These are phyloP conservation scores for Gadopsis marmoratus DNA, from an alignment of 2,797 vertebrate genomes.

Conservation along the genomic window DNA sequence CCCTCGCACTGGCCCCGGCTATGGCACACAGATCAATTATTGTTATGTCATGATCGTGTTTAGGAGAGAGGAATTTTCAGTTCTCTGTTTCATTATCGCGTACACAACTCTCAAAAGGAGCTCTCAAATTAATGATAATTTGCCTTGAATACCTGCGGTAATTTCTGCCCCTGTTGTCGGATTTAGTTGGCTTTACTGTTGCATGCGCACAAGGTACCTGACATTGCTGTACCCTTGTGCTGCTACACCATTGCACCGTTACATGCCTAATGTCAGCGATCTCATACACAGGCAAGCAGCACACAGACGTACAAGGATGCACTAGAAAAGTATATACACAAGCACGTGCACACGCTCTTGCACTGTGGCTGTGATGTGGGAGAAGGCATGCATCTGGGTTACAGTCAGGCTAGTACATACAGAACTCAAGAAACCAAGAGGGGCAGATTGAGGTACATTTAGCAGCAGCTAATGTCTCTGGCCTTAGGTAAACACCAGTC, in stretches of 20 bases:
- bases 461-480: conserved; percentile 71
- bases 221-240: conserved; percentile 26
- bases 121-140: conserved; percentile 50
- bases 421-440: conserved; percentile 56
- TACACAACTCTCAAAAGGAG: conserved; percentile 43
- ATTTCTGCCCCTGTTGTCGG: conserved; percentile 30
- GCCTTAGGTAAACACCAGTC: conserved; percentile 78
- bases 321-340: conserved; percentile 1
- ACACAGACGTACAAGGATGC: conserved; percentile 10
- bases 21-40: conserved; percentile 64
- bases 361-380: conserved; percentile 28
- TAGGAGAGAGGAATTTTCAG: conserved; percentile 48
- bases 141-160: conserved; percentile 35
- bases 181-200: conserved; percentile 13
- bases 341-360: not conserved
- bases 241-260: conserved; percentile 42
- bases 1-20: conserved; percentile 52
- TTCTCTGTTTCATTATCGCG: conserved; percentile 49
- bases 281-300: conserved; percentile 3
- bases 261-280: conserved; percentile 46
- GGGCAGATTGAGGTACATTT: conserved; percentile 70
- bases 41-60: conserved; percentile 61
- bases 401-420: conserved; percentile 31
- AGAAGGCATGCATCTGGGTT: conserved; percentile 30
- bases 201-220: conserved; percentile 14